Conservation (phyloP, 2,113 vertebrate species). For the Xiphorhynchus elegans region DNA sequence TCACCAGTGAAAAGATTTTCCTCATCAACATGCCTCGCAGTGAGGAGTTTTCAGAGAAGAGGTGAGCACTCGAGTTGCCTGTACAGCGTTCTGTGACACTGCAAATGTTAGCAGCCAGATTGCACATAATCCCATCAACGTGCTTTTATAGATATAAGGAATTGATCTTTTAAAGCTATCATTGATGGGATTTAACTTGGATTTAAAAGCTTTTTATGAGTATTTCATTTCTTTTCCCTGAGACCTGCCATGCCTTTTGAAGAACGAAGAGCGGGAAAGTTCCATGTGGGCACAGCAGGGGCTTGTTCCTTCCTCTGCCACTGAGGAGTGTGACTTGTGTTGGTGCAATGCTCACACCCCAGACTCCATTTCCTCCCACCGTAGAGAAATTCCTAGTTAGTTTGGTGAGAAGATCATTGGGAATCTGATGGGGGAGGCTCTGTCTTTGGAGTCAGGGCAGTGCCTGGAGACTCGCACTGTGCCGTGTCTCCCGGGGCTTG, state of each 20-base stretch:
- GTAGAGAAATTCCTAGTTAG: neutral
- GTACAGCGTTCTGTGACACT: neutral
- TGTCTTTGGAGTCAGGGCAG: neutral
- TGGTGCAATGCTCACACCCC: neutral
- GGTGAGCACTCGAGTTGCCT: neutral
- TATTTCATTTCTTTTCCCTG: neutral
- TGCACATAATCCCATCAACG: slow-evolving; percentile 30
- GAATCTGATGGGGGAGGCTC: neutral
- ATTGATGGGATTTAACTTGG: slow-evolving; percentile 45
- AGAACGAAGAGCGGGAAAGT: neutral
- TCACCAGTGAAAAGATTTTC: neutral
- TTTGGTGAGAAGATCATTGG: neutral
- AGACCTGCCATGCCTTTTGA: neutral
- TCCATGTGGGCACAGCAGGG: neutral
- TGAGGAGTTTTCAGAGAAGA: neutral
- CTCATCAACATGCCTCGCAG: neutral
- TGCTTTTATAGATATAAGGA: slow-evolving; percentile 48
- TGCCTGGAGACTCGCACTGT: neutral
- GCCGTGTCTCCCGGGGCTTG: neutral
- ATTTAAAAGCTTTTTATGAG: slow-evolving; percentile 45
- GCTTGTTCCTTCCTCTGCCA: neutral
- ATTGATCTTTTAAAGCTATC: slow-evolving; percentile 57
- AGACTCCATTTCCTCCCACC: neutral
- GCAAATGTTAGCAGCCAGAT: slow-evolving; percentile 48
- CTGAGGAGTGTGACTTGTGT: neutral